A percentile compares a stretch with the other conserved stretches of the same genome.
phyloP scores from a whole-genome alignment of 2,113 vertebrate genomes.

The Engystomops pustulosus region DNA sequence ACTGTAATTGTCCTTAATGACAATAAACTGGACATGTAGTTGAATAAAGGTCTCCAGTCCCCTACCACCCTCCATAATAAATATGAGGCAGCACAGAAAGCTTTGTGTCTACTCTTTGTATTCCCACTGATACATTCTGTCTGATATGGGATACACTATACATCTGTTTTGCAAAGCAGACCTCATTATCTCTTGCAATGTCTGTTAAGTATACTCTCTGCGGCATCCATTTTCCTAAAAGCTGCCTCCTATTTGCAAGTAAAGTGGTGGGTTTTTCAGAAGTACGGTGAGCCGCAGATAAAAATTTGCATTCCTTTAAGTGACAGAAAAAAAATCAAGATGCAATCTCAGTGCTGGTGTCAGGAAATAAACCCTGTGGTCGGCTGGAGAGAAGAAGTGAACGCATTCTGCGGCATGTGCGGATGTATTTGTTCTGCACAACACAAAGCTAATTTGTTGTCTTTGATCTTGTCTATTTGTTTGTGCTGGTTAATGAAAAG shows the following conservation, averaged over 20 bases:
- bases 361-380: conserved; percentile 3
- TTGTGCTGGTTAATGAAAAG: conserved; percentile 49
- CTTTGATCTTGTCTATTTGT: conserved; percentile 44
- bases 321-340: conserved; percentile 6
- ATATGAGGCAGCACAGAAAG: not conserved
- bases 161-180: conserved; percentile 64
- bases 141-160: conserved; percentile 62
- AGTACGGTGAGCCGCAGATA: conserved; percentile 45
- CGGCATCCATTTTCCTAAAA: conserved; percentile 47
- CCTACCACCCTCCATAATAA: not conserved
- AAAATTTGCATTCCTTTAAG: conserved; percentile 33
- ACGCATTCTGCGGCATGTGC: not conserved
- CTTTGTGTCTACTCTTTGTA: conserved; percentile 53
- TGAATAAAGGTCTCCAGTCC: not conserved
- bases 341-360: conserved; percentile 15
- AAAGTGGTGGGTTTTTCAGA: conserved; percentile 50
- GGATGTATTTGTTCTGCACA: not conserved
- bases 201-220: conserved; percentile 66
- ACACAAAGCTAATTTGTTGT: not conserved
- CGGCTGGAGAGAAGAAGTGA: not conserved
- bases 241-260: conserved; percentile 62
- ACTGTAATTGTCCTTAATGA: not conserved
- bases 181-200: conserved; percentile 64
- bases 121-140: conserved; percentile 61
- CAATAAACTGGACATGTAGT: not conserved